These are phyloP conservation scores for Sinocyclocheilus rhinocerous DNA, from an alignment of 2,113 vertebrate genomes.

Conservation along the genomic window DNA sequence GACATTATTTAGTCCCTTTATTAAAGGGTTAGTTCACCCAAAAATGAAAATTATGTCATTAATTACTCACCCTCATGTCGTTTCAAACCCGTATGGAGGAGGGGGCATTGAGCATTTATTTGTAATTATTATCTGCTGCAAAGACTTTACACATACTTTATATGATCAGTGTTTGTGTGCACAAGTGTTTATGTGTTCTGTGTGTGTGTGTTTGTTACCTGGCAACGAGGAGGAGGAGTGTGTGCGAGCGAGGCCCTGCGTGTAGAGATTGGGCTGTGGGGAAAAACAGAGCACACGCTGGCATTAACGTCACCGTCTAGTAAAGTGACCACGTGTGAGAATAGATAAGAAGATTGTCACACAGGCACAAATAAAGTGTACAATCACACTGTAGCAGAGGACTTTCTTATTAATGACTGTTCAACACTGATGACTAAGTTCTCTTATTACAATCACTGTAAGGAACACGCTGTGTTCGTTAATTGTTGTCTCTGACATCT, in stretches of 20 bases:
- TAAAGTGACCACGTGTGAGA: not conserved
- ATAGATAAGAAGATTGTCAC: not conserved
- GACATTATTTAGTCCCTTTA: not conserved
- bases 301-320: not conserved
- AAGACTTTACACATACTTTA: not conserved
- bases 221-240: constrained; percentile 78
- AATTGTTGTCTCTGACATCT: no score
- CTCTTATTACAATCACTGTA: not conserved
- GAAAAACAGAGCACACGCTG: constrained; percentile 18
- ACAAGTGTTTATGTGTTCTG: no score
- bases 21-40: no score
- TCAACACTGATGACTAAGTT: not conserved
- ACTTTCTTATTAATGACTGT: constrained; percentile 11
- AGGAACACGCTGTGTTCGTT: no score
- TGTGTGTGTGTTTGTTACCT: constrained; percentile 60
- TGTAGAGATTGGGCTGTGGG: constrained; percentile 70
- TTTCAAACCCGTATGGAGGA: no score
- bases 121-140: not conserved
- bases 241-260: constrained; percentile 66
- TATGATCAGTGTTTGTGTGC: not conserved
- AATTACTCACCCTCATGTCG: no score
- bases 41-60: no score
- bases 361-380: not conserved
- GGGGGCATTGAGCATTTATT: not conserved
- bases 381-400: not conserved